Base-by-base conservation (phyloP, 2,888 invertebrate species). In the Euplagia quadripunctaria region DNA sequence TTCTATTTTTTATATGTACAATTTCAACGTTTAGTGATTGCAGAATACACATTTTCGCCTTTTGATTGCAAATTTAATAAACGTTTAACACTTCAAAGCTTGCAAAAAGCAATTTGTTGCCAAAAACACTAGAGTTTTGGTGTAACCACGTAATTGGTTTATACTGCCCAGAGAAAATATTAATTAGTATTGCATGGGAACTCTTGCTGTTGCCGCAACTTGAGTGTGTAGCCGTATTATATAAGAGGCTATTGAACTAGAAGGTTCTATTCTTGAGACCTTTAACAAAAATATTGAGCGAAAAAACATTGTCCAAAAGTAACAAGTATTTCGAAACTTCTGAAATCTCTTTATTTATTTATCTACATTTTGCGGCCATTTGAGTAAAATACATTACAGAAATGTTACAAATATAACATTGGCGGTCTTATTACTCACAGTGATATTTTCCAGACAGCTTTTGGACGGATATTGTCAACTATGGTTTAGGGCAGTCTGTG, bases 51-150 rank as follows among this genome's bases (percentile, higher is more conserved):
- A 89, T 85, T 92, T 92, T 92, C 91, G 91, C 58, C 91, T 93
- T 91, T 91, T 88, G 91, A 89, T 92, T 91, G 90, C 92, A 85
- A 94, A 95, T 94, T 94, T 94, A 95, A 95, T 95, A 95, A 94
- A 89, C 94, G 92, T 90, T 94, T 94, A 94, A 93, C 94, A 94
- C 94, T 94, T 94, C 93, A 94, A 93, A 93, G 94, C 92, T 88
- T 89, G 91, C 91, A 92, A 92, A 93, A 94, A 93, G 94, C 94
- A 95, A 94, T 94, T 94, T 94, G 90, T 91, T 91, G 89, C 86
- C 87, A 94, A 94, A 95, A 94, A 94, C 93, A 92, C 89, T 85
- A 92, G 80, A 91, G 92, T 94, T 94, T 93, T 94, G 92, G 93
- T 91, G 90, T 90, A 88, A 90, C 91, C 85, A 81, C 88, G 91